These are phyloP conservation scores for Eublepharis macularius DNA, from an alignment of 2,113 vertebrate species.

Conservation along the genomic window DNA sequence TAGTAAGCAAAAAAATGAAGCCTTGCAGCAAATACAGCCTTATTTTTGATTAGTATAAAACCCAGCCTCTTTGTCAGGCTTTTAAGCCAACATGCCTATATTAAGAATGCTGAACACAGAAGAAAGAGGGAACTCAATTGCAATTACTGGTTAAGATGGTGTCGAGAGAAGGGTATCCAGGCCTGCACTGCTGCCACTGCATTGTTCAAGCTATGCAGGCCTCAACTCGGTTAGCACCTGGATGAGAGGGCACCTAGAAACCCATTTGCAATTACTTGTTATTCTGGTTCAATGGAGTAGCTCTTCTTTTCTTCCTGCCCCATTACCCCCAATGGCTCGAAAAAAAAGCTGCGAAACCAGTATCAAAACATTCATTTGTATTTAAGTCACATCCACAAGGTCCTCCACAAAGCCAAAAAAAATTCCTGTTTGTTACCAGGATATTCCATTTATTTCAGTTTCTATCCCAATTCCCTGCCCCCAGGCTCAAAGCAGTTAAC, in stretches of 20 bases:
- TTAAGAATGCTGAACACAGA: not conserved
- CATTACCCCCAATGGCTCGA: constrained; percentile 4
- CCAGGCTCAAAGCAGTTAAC: not conserved
- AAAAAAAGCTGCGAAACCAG: constrained; percentile 19
- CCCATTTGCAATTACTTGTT: not conserved
- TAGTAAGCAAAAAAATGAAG: not conserved
- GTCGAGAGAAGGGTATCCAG: not conserved
- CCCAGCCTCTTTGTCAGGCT: not conserved
- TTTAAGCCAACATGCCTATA: not conserved
- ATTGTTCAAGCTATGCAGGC: not conserved
- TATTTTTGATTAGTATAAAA: not conserved
- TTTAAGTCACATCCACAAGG: constrained; percentile 27
- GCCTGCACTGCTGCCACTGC: not conserved
- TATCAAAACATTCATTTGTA: constrained; percentile 24
- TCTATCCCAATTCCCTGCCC: not conserved
- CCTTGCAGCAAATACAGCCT: constrained; percentile 16
- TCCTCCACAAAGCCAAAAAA: constrained; percentile 43
- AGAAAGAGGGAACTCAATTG: not conserved
- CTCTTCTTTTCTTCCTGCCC: constrained; percentile 19
- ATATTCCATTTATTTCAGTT: not conserved
- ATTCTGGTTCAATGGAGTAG: constrained; percentile 1
- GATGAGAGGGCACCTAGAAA: not conserved
- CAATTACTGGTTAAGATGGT: not conserved
- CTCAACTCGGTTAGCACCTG: not conserved
- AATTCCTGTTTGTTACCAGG: too few species aligned